Conservation (phyloP, 2,888 invertebrate genomes). For the Polydrusus tereticollis region DNA sequence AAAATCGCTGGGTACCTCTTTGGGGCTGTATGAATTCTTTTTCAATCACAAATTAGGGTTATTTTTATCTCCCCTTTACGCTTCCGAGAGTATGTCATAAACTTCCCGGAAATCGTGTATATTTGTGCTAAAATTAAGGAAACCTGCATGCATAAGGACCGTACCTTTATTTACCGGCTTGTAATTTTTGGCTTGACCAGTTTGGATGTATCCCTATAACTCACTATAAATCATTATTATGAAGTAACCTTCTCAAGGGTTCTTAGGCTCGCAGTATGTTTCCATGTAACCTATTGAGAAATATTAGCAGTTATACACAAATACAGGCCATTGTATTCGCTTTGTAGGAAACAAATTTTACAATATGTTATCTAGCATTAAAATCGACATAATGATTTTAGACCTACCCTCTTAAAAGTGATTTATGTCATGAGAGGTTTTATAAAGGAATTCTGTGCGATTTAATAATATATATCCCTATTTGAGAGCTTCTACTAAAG, state of each 20-base stretch:
- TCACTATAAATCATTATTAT: slow-evolving; percentile 22
- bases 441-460: not conserved
- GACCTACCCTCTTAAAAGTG: slow-evolving; percentile 11
- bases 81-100: too few species aligned
- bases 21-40: too few species aligned
- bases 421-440: slow-evolving; percentile 1
- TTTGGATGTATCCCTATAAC: not conserved
- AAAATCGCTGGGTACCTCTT: too few species aligned
- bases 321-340: slow-evolving; percentile 35
- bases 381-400: slow-evolving; percentile 31
- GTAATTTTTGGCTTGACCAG: not conserved
- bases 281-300: slow-evolving; percentile 25
- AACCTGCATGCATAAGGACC: too few species aligned
- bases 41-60: too few species aligned
- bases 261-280: slow-evolving; percentile 8
- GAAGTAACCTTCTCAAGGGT: slow-evolving; percentile 31
- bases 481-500: too few species aligned
- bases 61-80: too few species aligned
- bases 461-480: not conserved
- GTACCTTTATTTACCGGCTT: too few species aligned
- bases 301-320: slow-evolving; percentile 33
- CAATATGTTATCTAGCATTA: slow-evolving; percentile 35
- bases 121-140: too few species aligned
- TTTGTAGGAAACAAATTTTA: slow-evolving; percentile 27
- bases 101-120: too few species aligned